Evolutionary conservation across 2,888 invertebrate species (phyloP), one percentile per base, ranked within the genome.

Genomic region (Eudasyphora cyanicolor): DNA sequence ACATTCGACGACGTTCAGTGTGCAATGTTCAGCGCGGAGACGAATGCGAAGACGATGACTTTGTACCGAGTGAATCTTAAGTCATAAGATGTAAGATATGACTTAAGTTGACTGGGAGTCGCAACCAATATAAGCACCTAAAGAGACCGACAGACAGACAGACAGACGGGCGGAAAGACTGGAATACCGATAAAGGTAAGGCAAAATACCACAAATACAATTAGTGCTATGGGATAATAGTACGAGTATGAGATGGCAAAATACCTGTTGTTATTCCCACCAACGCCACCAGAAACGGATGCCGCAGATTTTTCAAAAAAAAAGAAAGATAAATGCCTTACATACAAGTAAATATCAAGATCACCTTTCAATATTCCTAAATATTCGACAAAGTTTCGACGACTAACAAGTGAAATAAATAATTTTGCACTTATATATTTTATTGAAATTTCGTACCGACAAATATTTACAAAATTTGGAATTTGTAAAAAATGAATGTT

Each of bases 11-110:
- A 1, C 38, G 19, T n/a, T n/a, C 38, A 21, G 14, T 32, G 62
- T 7, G 17, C 32, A n/a, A n/a, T 3, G 62, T 60, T 60, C 62
- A 8, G 14, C n/a, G 12, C 64, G 38, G 8, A 2, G 64, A 14
- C 64, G n/a, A 14, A 1, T 19, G 4, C 38, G 64, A 14, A 1
- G 38, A 12, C 38, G 64, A 19, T 8, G 64, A 10, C 38, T 1
- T 38, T 38, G 21, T 10, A 35, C 57, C 3, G 24, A 57, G 2
- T 64, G 38, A 64, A 64, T 38, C 82, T 78, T 82, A 74, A 82
- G 70, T 75, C 74, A 60, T 60, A 74, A 78, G 64, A 76, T 71
- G 71, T 71, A 76, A 71, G 32, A 57, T 76, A 74, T 77, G 76
- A 74, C 51, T 80, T 76, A 64, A 76, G 70, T 57, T 70, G 62